phyloP scores from a whole-genome alignment of 2,797 vertebrate genomes.

The Tauraco hartlaubi region DNA sequence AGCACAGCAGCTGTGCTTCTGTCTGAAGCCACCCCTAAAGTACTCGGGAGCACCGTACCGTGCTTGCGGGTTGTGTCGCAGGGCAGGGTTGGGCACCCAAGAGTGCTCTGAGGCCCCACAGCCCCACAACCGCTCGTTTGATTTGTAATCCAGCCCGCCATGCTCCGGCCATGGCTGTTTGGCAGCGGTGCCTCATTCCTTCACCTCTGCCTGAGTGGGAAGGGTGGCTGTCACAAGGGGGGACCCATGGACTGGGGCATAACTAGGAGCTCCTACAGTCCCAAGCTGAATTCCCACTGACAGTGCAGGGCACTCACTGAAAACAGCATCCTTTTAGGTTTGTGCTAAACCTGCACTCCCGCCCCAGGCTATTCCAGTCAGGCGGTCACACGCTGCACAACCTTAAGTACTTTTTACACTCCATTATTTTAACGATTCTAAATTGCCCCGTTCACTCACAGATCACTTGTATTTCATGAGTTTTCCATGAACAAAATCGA shows the following conservation, averaged over 20 bases:
- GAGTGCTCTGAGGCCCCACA: fast-evolving
- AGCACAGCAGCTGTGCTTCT: background rate
- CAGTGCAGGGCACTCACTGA: background rate
- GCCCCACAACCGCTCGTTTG: fast-evolving
- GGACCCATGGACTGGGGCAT: fast-evolving
- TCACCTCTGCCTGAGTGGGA: fast-evolving
- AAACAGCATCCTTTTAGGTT: background rate
- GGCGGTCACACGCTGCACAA: fast-evolving
- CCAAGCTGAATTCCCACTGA: background rate
- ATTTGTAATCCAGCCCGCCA: fast-evolving
- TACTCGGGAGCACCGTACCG: fast-evolving
- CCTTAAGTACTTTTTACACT: background rate
- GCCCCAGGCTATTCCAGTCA: fast-evolving
- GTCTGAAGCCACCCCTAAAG: background rate
- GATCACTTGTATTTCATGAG: background rate
- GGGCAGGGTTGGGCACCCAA: background rate
- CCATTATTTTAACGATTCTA: background rate
- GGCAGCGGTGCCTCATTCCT: fast-evolving
- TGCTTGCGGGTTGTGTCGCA: background rate
- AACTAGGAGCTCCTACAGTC: background rate
- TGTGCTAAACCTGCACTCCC: background rate
- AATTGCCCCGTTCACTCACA: background rate
- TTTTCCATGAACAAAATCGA: background rate
- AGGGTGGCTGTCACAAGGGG: background rate
- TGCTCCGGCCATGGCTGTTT: fast-evolving